Evolutionary conservation across 1,140 invertebrate species (phyloP).

Genomic region (Bombus waltoni): DNA sequence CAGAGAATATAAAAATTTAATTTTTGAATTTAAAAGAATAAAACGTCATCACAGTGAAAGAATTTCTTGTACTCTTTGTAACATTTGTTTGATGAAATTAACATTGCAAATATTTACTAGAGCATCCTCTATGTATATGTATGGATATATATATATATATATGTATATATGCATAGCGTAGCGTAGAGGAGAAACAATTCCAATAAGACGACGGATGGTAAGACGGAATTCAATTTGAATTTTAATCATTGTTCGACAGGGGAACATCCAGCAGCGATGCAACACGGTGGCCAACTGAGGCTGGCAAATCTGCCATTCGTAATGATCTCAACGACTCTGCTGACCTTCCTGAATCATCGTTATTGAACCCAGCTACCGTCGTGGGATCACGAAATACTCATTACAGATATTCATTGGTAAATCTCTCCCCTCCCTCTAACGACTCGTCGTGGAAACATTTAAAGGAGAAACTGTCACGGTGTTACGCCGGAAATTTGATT

Average conservation of each 20-base stretch:
- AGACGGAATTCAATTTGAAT: slow-evolving; percentile 49
- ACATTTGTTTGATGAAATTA: background rate
- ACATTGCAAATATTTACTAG: background rate
- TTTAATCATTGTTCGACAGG: slow-evolving; percentile 81
- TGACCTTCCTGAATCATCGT: slow-evolving; percentile 80
- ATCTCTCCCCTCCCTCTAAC: background rate
- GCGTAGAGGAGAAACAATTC: slow-evolving; percentile 32
- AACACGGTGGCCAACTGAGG: slow-evolving; percentile 86
- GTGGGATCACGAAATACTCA: slow-evolving; percentile 20
- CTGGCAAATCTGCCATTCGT: slow-evolving; percentile 82
- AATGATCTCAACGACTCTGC: slow-evolving; percentile 79
- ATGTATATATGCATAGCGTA: background rate
- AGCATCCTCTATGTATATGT: background rate
- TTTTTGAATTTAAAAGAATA: background rate
- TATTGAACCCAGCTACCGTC: slow-evolving; percentile 65
- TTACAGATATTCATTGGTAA: slow-evolving; percentile 25
- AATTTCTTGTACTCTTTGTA: background rate
- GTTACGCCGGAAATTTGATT: slow-evolving; percentile 14
- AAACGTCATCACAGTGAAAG: background rate
- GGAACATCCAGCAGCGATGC: slow-evolving; percentile 92
- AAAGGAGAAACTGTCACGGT: background rate
- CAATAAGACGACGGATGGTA: slow-evolving; percentile 34
- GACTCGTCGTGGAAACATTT: background rate
- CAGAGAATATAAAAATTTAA: background rate
- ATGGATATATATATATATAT: no score